A percentile compares a stretch with the other conserved stretches of the same genome.
Conservation (phyloP, 2,797 vertebrate genomes). For the Ciconia nigra region DNA sequence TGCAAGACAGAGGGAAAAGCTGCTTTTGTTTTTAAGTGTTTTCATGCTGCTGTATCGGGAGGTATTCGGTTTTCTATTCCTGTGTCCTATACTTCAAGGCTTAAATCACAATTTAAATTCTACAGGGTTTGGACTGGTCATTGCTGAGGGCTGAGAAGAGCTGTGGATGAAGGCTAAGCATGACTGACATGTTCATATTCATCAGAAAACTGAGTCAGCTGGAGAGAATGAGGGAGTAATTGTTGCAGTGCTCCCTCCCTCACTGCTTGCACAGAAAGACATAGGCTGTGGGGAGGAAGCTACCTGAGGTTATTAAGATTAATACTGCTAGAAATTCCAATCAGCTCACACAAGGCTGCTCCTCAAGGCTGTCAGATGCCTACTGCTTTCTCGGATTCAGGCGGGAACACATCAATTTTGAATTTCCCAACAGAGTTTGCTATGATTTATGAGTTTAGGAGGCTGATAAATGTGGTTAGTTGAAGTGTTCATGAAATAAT, state of each 20-base stretch:
- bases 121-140: not conserved
- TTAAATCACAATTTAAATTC: not conserved
- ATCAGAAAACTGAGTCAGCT: slow-evolving; percentile 13
- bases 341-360: slow-evolving; percentile 51
- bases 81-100: not conserved
- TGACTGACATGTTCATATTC: not conserved
- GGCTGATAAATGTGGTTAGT: slow-evolving; percentile 57
- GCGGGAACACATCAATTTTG: slow-evolving; percentile 26
- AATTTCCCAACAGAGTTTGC: slow-evolving; percentile 56
- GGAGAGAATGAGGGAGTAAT: not conserved
- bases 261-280: not conserved
- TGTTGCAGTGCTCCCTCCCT: not conserved
- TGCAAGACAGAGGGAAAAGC: not conserved
- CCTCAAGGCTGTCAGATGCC: slow-evolving; percentile 57
- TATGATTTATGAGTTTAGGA: slow-evolving; percentile 61
- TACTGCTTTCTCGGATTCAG: slow-evolving; percentile 40
- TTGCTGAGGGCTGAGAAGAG: not conserved
- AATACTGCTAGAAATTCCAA: slow-evolving; percentile 62
- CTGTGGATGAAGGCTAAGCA: not conserved
- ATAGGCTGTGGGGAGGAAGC: not conserved
- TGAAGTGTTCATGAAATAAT: slow-evolving; percentile 51
- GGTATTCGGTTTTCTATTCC: not conserved
- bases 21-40: not conserved
- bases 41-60: not conserved
- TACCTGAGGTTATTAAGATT: slow-evolving; percentile 67